phyloP scores from a whole-genome alignment of 1,140 invertebrate genomes.

The Diorhabda elongata region DNA sequence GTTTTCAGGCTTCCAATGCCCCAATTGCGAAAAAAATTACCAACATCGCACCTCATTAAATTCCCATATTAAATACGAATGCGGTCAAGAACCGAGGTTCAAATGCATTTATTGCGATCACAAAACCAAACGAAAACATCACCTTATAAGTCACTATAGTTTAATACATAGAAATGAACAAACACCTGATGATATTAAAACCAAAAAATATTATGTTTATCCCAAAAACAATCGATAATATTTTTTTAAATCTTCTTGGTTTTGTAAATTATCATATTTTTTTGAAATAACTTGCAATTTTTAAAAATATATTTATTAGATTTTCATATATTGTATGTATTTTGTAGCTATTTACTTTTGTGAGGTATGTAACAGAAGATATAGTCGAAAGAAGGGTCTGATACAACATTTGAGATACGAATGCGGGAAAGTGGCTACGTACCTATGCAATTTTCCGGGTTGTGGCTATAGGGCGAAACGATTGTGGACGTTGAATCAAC shows the following conservation, averaged over 20 bases:
- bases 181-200: too few species aligned
- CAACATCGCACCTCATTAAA: constrained; percentile 73
- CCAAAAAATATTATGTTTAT: too few species aligned
- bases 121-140: constrained; percentile 35
- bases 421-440: constrained; percentile 55
- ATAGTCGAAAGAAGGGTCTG: constrained; percentile 53
- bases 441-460: constrained; percentile 39
- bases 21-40: constrained; percentile 72
- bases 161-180: constrained; percentile 37
- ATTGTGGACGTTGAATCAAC: constrained; percentile 6
- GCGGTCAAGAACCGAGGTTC: constrained; percentile 74
- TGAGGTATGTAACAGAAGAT: constrained; percentile 48
- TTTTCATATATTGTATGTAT: too few species aligned
- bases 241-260: too few species aligned
- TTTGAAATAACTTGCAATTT: too few species aligned
- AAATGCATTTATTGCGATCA: constrained; percentile 61
- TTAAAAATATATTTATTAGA: too few species aligned
- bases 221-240: too few species aligned
- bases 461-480: constrained; percentile 27
- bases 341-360: constrained; percentile 9
- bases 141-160: constrained; percentile 51
- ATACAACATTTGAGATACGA: constrained; percentile 56
- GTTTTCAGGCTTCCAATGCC: constrained; percentile 47
- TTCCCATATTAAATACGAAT: constrained; percentile 76
- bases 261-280: too few species aligned